Evolutionary conservation across 35 echinoderm and acorn worm genomes (phyloP).

Genomic region (Amphiura filiformis): DNA sequence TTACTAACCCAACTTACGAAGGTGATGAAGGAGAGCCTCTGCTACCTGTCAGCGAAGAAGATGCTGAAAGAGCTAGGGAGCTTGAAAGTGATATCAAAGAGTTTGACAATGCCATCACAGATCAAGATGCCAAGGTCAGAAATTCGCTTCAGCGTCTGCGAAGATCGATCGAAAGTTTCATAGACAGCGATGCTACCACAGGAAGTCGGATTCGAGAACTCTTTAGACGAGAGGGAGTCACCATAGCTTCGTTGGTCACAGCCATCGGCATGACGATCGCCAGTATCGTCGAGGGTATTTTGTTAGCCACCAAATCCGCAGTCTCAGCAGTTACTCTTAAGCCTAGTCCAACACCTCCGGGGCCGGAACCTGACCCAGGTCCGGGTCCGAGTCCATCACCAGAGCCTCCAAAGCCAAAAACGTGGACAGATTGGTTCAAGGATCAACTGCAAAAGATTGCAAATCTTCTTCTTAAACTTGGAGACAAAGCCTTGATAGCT

Average conservation of each 20-base stretch:
- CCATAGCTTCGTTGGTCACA: not conserved
- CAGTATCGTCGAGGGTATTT: not conserved
- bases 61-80: too few relatives aligned
- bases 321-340: too few relatives aligned
- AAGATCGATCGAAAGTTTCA: too few relatives aligned
- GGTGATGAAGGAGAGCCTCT: too few relatives aligned
- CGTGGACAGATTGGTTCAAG: not conserved
- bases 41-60: too few relatives aligned
- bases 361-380: not conserved
- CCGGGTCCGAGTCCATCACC: not conserved
- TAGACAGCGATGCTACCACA: too few relatives aligned
- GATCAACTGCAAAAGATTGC: conserved; percentile 1
- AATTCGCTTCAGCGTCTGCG: too few relatives aligned
- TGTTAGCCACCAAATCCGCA: too few relatives aligned
- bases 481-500: not conserved
- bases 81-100: too few relatives aligned
- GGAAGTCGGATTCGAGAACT: not conserved
- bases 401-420: conserved; percentile 3
- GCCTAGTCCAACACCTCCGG: not conserved
- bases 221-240: not conserved
- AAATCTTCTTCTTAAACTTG: not conserved
- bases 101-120: too few relatives aligned
- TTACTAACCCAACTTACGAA: too few relatives aligned
- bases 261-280: not conserved
- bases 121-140: too few relatives aligned